These are phyloP conservation scores for Cryptoleucopteryx plumbea DNA, from an alignment of 2,113 vertebrate species.

Conservation along the genomic window DNA sequence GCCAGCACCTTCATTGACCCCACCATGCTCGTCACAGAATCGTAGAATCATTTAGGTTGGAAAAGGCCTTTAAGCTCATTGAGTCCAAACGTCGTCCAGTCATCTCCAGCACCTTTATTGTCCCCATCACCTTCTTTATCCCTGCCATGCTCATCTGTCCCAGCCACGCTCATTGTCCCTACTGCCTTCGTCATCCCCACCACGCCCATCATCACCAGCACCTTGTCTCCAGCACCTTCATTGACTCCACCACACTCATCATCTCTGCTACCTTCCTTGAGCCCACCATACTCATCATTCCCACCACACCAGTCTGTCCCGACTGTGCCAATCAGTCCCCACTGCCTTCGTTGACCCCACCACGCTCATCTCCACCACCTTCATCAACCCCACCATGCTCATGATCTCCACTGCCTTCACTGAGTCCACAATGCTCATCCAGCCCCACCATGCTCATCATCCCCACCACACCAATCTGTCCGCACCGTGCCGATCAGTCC, in stretches of 20 bases:
- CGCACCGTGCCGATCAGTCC: too few relatives aligned
- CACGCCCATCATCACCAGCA: too few relatives aligned
- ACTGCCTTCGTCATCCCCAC: background rate
- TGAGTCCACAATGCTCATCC: too few relatives aligned
- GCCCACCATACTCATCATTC: background rate
- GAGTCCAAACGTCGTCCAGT: background rate
- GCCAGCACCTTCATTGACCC: background rate
- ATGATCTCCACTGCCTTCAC: background rate
- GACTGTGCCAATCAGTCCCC: too few relatives aligned
- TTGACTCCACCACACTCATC: background rate
- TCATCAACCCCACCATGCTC: too few relatives aligned
- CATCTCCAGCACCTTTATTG: background rate
- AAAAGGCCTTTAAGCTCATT: background rate
- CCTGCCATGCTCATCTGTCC: too few relatives aligned
- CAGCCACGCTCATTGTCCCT: background rate
- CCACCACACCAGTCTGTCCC: too few relatives aligned
- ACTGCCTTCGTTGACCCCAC: too few relatives aligned
- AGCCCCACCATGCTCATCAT: background rate
- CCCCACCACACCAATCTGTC: background rate
- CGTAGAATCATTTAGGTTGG: background rate
- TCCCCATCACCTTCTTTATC: background rate
- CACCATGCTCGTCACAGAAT: background rate
- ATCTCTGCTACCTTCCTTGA: background rate
- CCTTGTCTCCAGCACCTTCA: too few relatives aligned
- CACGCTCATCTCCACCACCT: background rate